phyloP scores from a whole-genome alignment of 1,140 invertebrate species.

The Micrasema minimum region DNA sequence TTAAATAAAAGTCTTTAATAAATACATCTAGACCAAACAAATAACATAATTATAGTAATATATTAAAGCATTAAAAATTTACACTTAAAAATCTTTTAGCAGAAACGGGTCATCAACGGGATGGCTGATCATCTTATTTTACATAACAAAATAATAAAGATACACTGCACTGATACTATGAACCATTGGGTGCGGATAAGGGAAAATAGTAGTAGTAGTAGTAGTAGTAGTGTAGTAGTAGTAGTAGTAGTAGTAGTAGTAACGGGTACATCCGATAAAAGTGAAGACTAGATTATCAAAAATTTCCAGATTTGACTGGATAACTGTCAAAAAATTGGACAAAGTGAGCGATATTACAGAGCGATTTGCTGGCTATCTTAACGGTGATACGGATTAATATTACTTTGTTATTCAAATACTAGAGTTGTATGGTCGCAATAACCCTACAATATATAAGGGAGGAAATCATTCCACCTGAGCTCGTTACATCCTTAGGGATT shows the following conservation, averaged over 20 bases:
- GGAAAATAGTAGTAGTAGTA: no score
- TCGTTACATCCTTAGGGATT: no score
- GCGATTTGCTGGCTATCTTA: neutral
- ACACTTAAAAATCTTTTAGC: slow-evolving; percentile 14
- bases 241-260: no score
- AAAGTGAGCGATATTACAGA: neutral
- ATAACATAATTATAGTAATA: slow-evolving; percentile 6
- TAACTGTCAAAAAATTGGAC: slow-evolving; percentile 31
- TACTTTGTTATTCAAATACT: slow-evolving; percentile 8
- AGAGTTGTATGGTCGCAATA: slow-evolving; percentile 4
- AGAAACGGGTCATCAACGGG: no score
- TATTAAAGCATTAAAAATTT: slow-evolving; percentile 16
- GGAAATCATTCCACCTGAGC: neutral
- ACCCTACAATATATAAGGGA: neutral
- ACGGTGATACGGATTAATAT: neutral
- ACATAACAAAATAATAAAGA: no score
- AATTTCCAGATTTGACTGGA: neutral
- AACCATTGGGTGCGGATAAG: no score
- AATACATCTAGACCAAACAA: neutral
- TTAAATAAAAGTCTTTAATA: slow-evolving; percentile 5
- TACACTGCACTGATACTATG: no score
- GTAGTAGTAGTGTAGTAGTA: no score
- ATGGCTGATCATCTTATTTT: no score
- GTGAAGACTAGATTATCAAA: neutral
- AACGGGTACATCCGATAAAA: neutral